Evolutionary conservation across 2,888 invertebrate genomes (phyloP), one percentile per base, ranked within the genome.

Genomic region (Epinotia ramella): DNA sequence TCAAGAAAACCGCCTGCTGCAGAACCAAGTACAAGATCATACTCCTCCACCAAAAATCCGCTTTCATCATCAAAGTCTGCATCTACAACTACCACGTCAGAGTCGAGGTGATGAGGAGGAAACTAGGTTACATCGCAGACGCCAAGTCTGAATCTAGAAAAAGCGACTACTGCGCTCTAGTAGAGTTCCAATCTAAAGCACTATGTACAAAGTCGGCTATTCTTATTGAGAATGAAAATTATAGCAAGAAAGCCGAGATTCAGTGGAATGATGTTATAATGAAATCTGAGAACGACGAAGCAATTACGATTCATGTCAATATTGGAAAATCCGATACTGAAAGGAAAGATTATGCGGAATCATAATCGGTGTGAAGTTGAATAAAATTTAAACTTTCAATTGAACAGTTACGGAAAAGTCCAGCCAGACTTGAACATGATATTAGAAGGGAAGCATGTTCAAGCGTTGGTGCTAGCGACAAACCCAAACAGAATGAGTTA

Each of bases 21-120:
- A 84, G 92, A 83, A 93, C 94, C 0, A 94, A 94, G 79, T 95
- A 94, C 84, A 94, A 94, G 81, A 93, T 94, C 40, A 87, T 94
- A 9, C 79, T 95, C 3, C 86, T 95, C 0, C 89, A 93, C 76
- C 91, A 94, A 78, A 94, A 94, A 82, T 93, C 93, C 81, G 94
- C 94, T 16, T 95, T 95, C 78, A 90, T 94, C 57, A 93, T 95
- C 82, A 94, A 94, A 88, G 92, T 95, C 0, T 94, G 93, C 83
- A 92, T 94, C 70, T 94, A 93, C 84, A 94, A 94, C 78, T 94
- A 94, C 77, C 92, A 93, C 78, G 93, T 94, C 0, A 87, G 88
- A 83, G 94, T 94, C 0, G 94, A 94, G 82, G 91, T 94, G 0
- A 94, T 93, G 92, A 88, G 93, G 69, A 81, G 91, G n/a, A 93